Evolutionary conservation across 2,888 invertebrate species (phyloP), one percentile per base, ranked within the genome.

Genomic region (Mycalesis mineus): DNA sequence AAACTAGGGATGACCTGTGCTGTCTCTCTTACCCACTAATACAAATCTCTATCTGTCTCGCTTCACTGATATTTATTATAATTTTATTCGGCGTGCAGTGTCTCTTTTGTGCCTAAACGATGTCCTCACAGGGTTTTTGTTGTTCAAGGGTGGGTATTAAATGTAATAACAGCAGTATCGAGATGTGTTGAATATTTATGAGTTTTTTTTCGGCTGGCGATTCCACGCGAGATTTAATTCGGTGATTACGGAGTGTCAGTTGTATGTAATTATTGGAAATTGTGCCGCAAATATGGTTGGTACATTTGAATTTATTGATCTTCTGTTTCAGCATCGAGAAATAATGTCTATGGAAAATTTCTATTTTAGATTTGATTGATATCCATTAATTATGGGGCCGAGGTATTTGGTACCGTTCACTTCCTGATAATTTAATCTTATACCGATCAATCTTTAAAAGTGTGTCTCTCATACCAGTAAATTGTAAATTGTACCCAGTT

Each of bases 11-110:
- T 75, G 79, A 75, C 80, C 80, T 66, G 58, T 57, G 61, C 55
- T 37, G 56, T 62, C 60, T 66, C 62, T 62, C 56, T 60, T 37
- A 58, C 60, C 8, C 57, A 11, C 57, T 28, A 14, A 50, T 13
- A 47, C 44, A 48, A 57, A 61, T 37, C 62, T 56, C 58, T 57
- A 39, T 51, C 61, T 50, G 41, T 78, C 77, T 68, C 76, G 58
- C 71, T 80, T 78, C 73, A 62, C 61, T 66, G 74, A 80, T 85
- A 85, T 88, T 88, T 88, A 88, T 88, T 86, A 86, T 88, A 87
- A 88, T 88, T 86, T 88, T 88, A 88, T 88, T 83, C 88, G 78
- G 78, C 79, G 82, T 65, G 57, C 61, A 67, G 66, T 63, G 69
- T 71, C 69, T 73, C 83, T 77, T 78, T 88, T 88, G 86, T 87